Evolutionary conservation across 1,140 invertebrate species (phyloP), one percentile per base, ranked within the genome.

Genomic region (Dryas iulia): DNA sequence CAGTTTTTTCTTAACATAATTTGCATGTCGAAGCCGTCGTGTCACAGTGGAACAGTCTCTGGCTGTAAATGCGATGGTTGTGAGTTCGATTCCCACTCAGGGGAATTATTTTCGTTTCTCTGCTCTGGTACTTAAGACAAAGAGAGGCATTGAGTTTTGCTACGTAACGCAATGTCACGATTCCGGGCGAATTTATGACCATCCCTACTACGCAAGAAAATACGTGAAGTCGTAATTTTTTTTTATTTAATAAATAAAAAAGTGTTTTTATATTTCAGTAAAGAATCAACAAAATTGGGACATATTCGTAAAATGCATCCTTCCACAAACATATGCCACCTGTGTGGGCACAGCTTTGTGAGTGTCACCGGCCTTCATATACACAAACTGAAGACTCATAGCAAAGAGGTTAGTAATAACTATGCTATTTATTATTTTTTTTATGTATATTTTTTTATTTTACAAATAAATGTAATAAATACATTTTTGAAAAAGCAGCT

Each of bases 291-390:
- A 0, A 79, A 77, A 2, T 59, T 91, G n/a, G 89, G 87, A 0
- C 89, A 91, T 61, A 88, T 91, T 28, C 69, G 89, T 18, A 79
- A 90, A 25, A 91, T 90, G 63, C 89, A 91, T 31, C 89, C 89
- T 5, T 89, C 87, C 1, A 83, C 77, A 3, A 72, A 73, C 33
- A 83, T 91, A 23, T 91, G 89, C 66, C 83, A 80, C 10, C n/a
- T 91, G 8, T 91, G 89, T 39, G 89, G 89, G 0, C 89, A 91
- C 59, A 90, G 87, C 54, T 91, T 89, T 47, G 87, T 91, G 24
- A 89, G 87, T 47, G 84, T 87, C 10, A 79, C 72, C 6, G 89
- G 89, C 0, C 67, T 91, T 0, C 83, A 83, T 30, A 87, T 80
- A 61, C 89, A 91, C 66, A 87, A 89, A 72, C 74, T 78, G 56